Evolutionary conservation across 2,888 invertebrate genomes (phyloP), one percentile per base, ranked within the genome.

Genomic region (Macaria notata): DNA sequence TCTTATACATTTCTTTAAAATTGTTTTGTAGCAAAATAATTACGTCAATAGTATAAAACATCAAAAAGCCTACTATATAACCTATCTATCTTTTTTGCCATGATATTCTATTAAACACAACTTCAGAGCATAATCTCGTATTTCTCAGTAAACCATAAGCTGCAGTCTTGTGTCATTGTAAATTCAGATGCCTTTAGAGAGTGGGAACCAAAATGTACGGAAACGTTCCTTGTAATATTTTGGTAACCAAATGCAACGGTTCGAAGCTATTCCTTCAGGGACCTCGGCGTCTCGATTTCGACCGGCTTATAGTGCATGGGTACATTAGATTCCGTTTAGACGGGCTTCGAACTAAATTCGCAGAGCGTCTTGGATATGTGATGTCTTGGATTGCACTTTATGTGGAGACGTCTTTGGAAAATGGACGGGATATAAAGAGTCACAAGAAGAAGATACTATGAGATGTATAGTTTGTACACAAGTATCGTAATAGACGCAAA

Each of bases 171-270:
- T 51, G 51, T 48, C 47, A 56, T 48, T 43, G 44, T 44, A 56
- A 39, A 53, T 53, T 49, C 45, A 42, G 36, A 46, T 50, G 54
- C 50, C 50, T 30, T 50, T 9, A 44, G 54, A 54, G 54, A 54
- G 46, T 50, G 39, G 54, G 47, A 54, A 44, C 54, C 47, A 59
- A 54, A 54, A 58, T 54, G 50, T 43, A 54, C 59, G 59, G 49
- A 50, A 48, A 45, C 43, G 48, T 54, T 51, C 50, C 54, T 56
- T 56, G 54, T 61, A 56, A 63, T 59, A 59, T 61, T 54, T 56
- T 56, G 56, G 59, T 54, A 43, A 49, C 50, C 54, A 52, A 63
- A 63, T 63, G 63, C 58, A 59, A 30, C 49, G 56, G 50, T 48
- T 51, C 54, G 48, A 55, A 47, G 47, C 47, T 51, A 59, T 59